Base-by-base conservation (phyloP, 2,888 invertebrate genomes). In the Drosophila helvetica region DNA sequence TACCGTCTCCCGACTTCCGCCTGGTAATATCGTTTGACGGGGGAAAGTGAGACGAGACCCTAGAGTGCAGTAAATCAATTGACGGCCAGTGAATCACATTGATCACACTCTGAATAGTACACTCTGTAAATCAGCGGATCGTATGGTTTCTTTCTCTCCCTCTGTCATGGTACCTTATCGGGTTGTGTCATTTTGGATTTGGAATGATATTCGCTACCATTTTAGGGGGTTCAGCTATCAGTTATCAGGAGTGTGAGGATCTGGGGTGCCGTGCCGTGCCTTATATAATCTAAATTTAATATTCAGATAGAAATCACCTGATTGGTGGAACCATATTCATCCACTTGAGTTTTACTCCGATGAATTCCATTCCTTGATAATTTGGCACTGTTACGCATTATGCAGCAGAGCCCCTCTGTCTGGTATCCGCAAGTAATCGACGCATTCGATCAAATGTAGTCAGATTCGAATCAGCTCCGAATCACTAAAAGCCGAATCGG, bases 1-100 rank as follows among this genome's bases (percentile, higher is more conserved):
- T 46, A 10, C 2, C 27, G 51, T 52, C 18, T 15, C 42, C 53
- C 22, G 64, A 50, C 47, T 55, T 66, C 66, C 66, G 66, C 48
- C 56, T 27, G 56, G 50, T 56, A 33, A 66, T 48, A 61, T 48
- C 51, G 18, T 46, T 25, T 19, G 9, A 27, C 3, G 18, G 51
- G 12, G 33, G 17, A 33, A 52, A 30, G 12, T 52, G 12, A 51
- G n/a, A 27, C 30, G 7, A 33, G 3, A 18, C 33, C 6, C 2
- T 12, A 25, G 22, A 25, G 15, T 48, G 48, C 43, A 22, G 45
- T 45, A 19, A 38, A 46, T 25, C 3, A 7, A n/a, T 6, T 18
- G 46, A 5, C 15, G 17, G 63, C 46, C 52, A 65, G 65, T 65
- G 47, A 48, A 30, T 38, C 38, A 25, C 25, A 25, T 25, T 25